Evolutionary conservation across 2,797 vertebrate genomes (phyloP).

Genomic region (Crypturellus tataupa): DNA sequence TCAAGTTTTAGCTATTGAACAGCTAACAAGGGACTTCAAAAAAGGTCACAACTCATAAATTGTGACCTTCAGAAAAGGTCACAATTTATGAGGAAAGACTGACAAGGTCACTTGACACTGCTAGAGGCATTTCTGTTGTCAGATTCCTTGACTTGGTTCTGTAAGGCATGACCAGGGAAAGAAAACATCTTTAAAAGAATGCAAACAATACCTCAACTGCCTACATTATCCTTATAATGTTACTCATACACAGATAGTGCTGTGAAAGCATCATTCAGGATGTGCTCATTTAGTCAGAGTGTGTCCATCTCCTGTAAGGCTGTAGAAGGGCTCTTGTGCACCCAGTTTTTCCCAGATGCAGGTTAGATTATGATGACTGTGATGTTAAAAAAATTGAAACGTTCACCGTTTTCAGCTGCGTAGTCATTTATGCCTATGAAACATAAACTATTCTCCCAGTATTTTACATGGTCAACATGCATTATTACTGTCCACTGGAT

Average conservation of each 20-base stretch:
- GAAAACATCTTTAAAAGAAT: not conserved
- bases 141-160: not conserved
- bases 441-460: not conserved
- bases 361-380: not conserved
- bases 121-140: not conserved
- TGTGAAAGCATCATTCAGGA: not conserved
- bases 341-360: not conserved
- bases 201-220: not conserved
- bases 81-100: not conserved
- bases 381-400: not conserved
- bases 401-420: not conserved
- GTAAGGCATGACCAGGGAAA: not conserved
- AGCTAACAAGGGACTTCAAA: not conserved
- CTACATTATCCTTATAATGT: not conserved
- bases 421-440: not conserved
- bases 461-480: not conserved
- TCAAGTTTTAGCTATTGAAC: fast-evolving
- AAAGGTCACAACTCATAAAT: too few relatives aligned
- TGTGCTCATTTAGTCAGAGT: not conserved
- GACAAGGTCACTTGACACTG: not conserved
- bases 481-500: not conserved
- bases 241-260: not conserved
- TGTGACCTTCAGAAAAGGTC: not conserved
- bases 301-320: fast-evolving
- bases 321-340: not conserved